phyloP scores from a whole-genome alignment of 2,113 vertebrate genomes.

The Xiphias gladius region DNA sequence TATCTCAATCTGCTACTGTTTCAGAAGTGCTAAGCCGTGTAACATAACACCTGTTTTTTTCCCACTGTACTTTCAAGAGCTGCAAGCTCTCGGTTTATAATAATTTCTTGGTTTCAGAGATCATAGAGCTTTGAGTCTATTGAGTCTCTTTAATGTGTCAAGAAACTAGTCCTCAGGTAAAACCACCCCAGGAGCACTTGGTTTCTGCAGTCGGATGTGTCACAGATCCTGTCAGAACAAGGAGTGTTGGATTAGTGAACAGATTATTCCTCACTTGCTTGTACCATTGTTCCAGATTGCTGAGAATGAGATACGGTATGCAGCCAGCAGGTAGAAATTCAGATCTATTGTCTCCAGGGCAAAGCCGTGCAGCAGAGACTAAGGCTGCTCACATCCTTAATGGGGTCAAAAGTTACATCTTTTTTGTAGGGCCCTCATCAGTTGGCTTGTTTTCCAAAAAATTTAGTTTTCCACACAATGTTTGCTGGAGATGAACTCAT shows the following conservation, averaged over 20 bases:
- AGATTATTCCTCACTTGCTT: constrained; percentile 14
- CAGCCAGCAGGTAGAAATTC: constrained; percentile 18
- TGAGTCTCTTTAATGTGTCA: constrained; percentile 58
- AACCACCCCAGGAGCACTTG: constrained; percentile 51
- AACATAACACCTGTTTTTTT: constrained; percentile 33
- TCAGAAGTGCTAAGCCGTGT: constrained; percentile 17
- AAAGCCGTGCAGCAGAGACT: constrained; percentile 1
- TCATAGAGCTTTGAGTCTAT: constrained; percentile 40
- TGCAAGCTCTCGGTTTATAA: constrained; percentile 10
- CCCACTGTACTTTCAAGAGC: constrained; percentile 18
- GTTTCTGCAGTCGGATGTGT: constrained; percentile 49
- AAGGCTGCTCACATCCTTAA: constrained; percentile 13
- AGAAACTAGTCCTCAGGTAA: constrained; percentile 56
- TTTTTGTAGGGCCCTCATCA: background rate
- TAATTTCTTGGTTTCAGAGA: constrained; percentile 38
- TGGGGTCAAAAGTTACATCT: constrained; percentile 14
- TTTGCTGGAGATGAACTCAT: background rate
- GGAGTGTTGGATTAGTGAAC: constrained; percentile 23
- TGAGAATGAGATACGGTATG: constrained; percentile 10
- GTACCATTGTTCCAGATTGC: constrained; percentile 32
- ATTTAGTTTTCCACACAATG: constrained; percentile 5
- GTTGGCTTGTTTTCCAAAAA: constrained; percentile 5
- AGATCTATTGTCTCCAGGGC: background rate
- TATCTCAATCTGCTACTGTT: constrained; percentile 26
- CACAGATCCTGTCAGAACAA: constrained; percentile 51